Conservation (phyloP, 2,113 vertebrate genomes). For the Pelobates fuscus region DNA sequence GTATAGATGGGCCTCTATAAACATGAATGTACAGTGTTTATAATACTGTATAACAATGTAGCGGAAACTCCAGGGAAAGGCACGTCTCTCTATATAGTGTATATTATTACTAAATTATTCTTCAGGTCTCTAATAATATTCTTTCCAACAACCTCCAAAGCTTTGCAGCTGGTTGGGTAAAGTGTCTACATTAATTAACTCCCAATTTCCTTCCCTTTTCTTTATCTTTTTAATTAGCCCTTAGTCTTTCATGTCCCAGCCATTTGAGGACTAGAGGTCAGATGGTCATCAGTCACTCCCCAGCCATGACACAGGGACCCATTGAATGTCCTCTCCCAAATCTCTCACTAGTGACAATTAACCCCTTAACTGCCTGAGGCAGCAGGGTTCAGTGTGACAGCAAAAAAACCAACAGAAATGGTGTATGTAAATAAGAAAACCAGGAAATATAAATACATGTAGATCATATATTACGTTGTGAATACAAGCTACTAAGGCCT, state of each 20-base stretch:
- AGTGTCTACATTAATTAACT: slow-evolving; percentile 44
- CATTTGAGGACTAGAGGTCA: slow-evolving; percentile 41
- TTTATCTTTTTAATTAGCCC: slow-evolving; percentile 49
- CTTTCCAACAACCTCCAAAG: not conserved
- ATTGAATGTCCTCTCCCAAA: slow-evolving; percentile 37
- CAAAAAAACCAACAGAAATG: not conserved
- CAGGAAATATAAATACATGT: not conserved
- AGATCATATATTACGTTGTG: no score
- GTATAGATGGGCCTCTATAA: no score
- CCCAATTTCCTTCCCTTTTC: slow-evolving; percentile 44
- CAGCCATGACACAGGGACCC: slow-evolving; percentile 21
- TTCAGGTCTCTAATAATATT: slow-evolving; percentile 20
- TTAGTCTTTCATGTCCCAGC: slow-evolving; percentile 42
- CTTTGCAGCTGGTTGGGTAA: slow-evolving; percentile 32
- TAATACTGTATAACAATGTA: no score
- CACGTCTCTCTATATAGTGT: no score
- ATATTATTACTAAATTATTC: not conserved
- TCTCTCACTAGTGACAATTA: slow-evolving; percentile 23
- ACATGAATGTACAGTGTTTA: no score
- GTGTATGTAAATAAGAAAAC: not conserved
- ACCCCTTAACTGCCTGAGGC: slow-evolving; percentile 16
- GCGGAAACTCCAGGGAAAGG: no score
- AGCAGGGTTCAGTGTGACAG: not conserved
- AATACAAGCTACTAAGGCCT: no score
- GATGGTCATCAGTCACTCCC: slow-evolving; percentile 48